A percentile compares a stretch with the other conserved stretches of the same genome.
These are phyloP conservation scores for Tiaroga cobitis DNA, from an alignment of 2,797 vertebrate species.

Conservation along the genomic window DNA sequence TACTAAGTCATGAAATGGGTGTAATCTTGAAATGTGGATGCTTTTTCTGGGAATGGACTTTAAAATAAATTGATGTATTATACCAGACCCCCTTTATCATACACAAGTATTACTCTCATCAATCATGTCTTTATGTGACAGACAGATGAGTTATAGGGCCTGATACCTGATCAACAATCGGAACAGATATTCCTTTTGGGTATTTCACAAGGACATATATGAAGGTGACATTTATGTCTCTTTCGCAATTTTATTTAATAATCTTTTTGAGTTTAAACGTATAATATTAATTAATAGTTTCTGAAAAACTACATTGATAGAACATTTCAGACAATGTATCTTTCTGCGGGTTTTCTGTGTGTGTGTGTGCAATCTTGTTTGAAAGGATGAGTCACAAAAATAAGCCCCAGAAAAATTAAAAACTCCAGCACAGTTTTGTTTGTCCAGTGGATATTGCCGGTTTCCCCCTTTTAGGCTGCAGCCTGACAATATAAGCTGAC, in stretches of 20 bases:
- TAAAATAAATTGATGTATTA: constrained; percentile 8
- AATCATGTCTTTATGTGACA: constrained; percentile 5
- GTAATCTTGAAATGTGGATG: background rate
- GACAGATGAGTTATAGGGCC: background rate
- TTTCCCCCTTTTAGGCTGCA: background rate
- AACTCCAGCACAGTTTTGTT: constrained; percentile 11
- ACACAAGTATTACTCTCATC: background rate
- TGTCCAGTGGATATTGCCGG: constrained; percentile 2
- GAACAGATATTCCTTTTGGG: background rate
- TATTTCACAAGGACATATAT: background rate
- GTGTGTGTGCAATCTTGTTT: background rate
- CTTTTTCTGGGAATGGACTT: background rate
- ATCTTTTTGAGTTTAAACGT: background rate
- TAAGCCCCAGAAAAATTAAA: constrained; percentile 4
- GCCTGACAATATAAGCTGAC: constrained; percentile 19
- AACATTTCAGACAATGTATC: background rate
- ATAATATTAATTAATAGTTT: background rate
- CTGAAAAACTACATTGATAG: background rate
- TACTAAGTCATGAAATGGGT: background rate
- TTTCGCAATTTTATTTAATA: background rate
- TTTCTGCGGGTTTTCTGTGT: background rate
- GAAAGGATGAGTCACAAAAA: constrained; percentile 1
- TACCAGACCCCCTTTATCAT: background rate
- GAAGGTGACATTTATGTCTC: background rate
- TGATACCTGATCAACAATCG: background rate